phyloP scores from a whole-genome alignment of 2,888 invertebrate species.

The Agrochola litura region DNA sequence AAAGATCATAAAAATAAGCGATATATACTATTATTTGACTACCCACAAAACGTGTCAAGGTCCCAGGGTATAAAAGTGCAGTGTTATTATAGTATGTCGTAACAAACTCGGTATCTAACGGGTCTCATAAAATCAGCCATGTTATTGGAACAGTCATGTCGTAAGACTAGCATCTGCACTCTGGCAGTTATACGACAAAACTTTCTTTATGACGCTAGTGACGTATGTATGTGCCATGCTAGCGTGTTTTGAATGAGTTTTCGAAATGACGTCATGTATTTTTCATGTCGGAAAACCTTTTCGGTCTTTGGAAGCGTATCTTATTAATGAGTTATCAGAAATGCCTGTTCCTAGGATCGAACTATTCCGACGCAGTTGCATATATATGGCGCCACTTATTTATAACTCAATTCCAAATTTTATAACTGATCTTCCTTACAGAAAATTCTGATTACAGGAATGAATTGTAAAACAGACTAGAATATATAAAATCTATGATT shows the following conservation, averaged over 20 bases:
- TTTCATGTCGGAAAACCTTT: not conserved
- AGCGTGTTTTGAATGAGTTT: conserved; percentile 12
- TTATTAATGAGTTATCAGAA: not conserved
- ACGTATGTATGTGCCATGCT: conserved; percentile 14
- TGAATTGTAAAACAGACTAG: no score
- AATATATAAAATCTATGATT: no score
- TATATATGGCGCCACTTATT: no score
- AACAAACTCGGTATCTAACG: conserved; percentile 41
- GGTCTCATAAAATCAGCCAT: conserved; percentile 48
- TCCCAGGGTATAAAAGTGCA: conserved; percentile 55
- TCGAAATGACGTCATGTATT: not conserved
- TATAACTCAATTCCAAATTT: no score
- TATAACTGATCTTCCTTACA: no score
- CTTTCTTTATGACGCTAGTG: conserved; percentile 48
- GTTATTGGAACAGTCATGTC: conserved; percentile 45
- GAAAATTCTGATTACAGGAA: no score
- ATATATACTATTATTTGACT: conserved; percentile 31
- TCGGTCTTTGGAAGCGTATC: not conserved
- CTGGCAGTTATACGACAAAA: conserved; percentile 60
- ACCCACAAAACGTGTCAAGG: conserved; percentile 44
- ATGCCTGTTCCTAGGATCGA: not conserved
- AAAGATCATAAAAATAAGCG: conserved; percentile 29
- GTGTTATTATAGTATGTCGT: conserved; percentile 52
- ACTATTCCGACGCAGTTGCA: no score
- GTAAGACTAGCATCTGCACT: conserved; percentile 54